Percentiles rank a stretch among this genome's conserved stretches.
Evolutionary conservation across 2,797 vertebrate species (phyloP).

Genomic region (Cirrhinus molitorella): DNA sequence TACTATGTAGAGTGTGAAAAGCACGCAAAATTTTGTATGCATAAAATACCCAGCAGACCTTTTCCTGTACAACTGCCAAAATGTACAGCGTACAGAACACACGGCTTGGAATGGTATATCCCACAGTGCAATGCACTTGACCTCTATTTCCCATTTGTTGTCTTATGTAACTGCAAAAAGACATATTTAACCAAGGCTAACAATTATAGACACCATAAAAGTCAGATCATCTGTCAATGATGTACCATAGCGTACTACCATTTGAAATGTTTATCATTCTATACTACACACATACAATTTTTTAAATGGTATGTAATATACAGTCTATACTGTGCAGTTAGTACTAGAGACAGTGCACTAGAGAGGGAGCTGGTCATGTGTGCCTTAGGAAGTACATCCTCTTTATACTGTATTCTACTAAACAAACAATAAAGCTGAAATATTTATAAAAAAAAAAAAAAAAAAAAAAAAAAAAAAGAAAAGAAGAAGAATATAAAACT

Average conservation of each 20-base stretch:
- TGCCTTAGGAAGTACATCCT: background rate
- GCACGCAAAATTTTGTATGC: background rate
- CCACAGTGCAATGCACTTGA: background rate
- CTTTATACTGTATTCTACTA: background rate
- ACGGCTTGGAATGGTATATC: background rate
- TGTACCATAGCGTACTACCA: background rate
- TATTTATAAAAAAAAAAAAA: slow-evolving; percentile 5
- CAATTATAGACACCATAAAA: too few relatives aligned
- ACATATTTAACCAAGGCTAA: background rate
- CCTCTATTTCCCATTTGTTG: background rate
- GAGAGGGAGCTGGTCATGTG: background rate
- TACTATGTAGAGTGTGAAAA: background rate
- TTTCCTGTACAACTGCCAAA: background rate
- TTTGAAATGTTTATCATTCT: background rate
- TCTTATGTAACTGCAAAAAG: background rate
- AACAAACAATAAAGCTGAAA: slow-evolving; percentile 1
- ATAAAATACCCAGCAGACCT: background rate
- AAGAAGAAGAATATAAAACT: background rate
- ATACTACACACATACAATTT: background rate
- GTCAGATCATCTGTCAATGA: background rate
- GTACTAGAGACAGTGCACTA: background rate
- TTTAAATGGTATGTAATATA: background rate
- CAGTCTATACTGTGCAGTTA: background rate
- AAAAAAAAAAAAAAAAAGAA: too few relatives aligned
- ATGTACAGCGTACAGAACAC: background rate